phyloP scores from a whole-genome alignment of 2,113 vertebrate species.

The Protomyctophum bolini region DNA sequence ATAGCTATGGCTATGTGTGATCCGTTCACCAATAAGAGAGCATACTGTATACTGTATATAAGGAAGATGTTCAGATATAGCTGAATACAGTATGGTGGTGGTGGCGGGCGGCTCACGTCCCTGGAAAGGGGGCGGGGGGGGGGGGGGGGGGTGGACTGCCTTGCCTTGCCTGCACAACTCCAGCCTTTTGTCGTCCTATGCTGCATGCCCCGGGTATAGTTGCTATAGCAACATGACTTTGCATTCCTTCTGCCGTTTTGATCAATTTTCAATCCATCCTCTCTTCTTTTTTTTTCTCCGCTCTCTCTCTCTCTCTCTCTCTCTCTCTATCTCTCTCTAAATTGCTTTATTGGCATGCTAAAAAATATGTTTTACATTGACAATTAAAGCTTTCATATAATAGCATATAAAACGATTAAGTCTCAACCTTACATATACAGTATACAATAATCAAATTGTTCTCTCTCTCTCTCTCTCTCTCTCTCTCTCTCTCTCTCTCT shows the following conservation, averaged over 20 bases:
- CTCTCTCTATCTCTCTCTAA: neutral
- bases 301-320: constrained; percentile 4
- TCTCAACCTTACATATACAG: too few species aligned
- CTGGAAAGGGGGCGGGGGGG: constrained; percentile 17
- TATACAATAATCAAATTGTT: too few species aligned
- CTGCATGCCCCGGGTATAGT: constrained; percentile 74
- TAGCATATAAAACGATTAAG: too few species aligned
- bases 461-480: too few species aligned
- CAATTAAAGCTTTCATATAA: too few species aligned
- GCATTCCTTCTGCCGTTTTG: constrained; percentile 79
- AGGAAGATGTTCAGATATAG: constrained; percentile 61
- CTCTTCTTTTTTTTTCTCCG: constrained; percentile 37
- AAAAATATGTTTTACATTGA: too few species aligned
- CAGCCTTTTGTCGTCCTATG: constrained; percentile 63
- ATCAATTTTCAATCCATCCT: constrained; percentile 66
- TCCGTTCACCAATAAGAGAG: constrained; percentile 45
- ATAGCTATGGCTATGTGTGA: constrained; percentile 18
- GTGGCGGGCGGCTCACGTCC: constrained; percentile 25
- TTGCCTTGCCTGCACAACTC: constrained; percentile 59
- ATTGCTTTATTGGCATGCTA: too few species aligned
- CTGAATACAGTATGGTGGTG: too few species aligned
- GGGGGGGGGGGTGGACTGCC: constrained; percentile 12
- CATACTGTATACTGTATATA: too few species aligned
- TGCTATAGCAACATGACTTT: constrained; percentile 80
- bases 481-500: too few species aligned